Evolutionary conservation across 2,113 vertebrate species (phyloP).

Genomic region (Eira barbara): DNA sequence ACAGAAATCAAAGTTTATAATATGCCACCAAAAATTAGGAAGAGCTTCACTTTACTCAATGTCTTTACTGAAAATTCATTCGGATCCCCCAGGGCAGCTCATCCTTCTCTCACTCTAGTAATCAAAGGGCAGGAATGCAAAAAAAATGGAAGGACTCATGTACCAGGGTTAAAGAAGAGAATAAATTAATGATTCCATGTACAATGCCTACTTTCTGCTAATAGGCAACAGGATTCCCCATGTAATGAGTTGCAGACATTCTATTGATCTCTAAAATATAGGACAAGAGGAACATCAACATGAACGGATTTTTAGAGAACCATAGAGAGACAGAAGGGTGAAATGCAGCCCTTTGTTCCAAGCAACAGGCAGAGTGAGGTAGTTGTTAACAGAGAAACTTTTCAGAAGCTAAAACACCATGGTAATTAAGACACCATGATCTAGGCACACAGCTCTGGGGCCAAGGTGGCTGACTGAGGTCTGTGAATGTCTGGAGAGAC

Average conservation of each 20-base stretch:
- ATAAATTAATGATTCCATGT: neutral
- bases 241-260: neutral
- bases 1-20: neutral
- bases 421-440: neutral
- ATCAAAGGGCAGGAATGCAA: neutral
- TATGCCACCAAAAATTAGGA: neutral
- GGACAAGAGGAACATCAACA: neutral
- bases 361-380: neutral
- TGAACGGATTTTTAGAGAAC: constrained; percentile 19
- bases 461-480: neutral
- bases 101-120: neutral
- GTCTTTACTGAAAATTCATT: constrained; percentile 13
- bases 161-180: neutral
- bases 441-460: constrained; percentile 29
- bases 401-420: constrained; percentile 46
- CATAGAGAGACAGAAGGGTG: neutral
- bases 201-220: neutral
- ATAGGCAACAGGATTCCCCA: neutral
- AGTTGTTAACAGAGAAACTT: constrained; percentile 32
- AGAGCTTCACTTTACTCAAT: neutral
- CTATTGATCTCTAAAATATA: constrained; percentile 4
- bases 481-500: neutral
- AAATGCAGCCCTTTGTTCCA: constrained; percentile 21
- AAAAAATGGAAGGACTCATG: neutral
- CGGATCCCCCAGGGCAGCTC: neutral